Evolutionary conservation across 2,113 vertebrate genomes (phyloP), one percentile per base, ranked within the genome.

Genomic region (Anoplopoma fimbria): DNA sequence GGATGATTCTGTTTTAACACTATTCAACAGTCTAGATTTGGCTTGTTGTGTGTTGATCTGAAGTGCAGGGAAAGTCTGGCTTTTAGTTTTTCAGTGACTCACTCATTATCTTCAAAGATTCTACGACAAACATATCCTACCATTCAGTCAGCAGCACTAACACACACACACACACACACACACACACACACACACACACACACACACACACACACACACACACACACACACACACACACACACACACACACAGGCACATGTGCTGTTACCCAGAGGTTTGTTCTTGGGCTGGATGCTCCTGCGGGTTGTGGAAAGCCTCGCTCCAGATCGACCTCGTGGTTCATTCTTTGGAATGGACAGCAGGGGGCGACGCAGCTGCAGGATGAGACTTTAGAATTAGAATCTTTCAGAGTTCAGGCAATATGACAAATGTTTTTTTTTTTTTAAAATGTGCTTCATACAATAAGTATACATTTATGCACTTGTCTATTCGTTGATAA

Each of bases 211-310:
- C 25, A 31, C 69, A 19, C 60, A 27, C 77, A 55, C 17, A 33
- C 34, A 49, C 62, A 51, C 79, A 69, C 68, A 53, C 61, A 49
- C 78, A 61, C 60, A 47, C 34, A 58, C 53, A 76, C 40, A 68
- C 51, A 85, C 61, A 83, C 58, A 71, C 21, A 69, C 33, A 19
- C 10, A 72, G 47, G 45, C 21, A 12, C 0, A 15, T 34, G 45
- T 42, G 23, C 5, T 10, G 75, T 96, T 96, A 97, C 97, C 97
- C 3, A 96, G 83, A 2, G 96, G 96, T 88, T 97, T 99, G 27
- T 95, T 95, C 87, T 98, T 99, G 19, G 98, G 98, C 92, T 99
- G 98, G 93, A 99, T 97, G 95, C 97, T 99, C 77, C 98, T 93
- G 8, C 97, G 96, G 0, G 98, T 99, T 15, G 98, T 99, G 0